Base-by-base conservation (phyloP, 1,140 invertebrate genomes). In the Ganaspis sp. region DNA sequence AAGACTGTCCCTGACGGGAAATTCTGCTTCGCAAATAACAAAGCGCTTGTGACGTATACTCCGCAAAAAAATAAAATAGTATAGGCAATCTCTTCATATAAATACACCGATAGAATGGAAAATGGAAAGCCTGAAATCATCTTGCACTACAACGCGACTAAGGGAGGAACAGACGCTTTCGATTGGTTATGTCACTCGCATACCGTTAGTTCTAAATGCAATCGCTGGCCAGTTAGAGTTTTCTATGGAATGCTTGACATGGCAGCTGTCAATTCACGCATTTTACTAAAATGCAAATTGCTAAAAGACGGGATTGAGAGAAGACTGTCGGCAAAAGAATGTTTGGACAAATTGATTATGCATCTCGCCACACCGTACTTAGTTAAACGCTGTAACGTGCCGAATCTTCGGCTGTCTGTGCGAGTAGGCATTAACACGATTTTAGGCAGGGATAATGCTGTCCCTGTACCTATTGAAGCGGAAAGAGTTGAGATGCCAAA, bases 161-260 rank as follows among this genome's bases (percentile, higher is more conserved):
- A 92, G 86, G 89, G 87, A 19, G 90, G 86, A 6, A 92, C 92
- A 0, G 91, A 92, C 79, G 85, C 80, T 15, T 85, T 92, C 17
- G 88, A 92, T 81, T 86, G 91, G 83, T 87, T 92, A 85, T 87
- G 84, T 74, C 81, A 84, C 8, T 80, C 75, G 17, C 87, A 87
- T 76, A 87, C 81, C 26, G 83, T 74, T 19, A 69, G 72, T 11
- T 64, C 87, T 34, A 89, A 85, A 73, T 88, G 84, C 5, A 81
- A 80, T 15, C 76, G 88, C 45, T 90, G 89, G 89, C 87, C 90
- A 42, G 76, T 89, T 72, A 11, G 79, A 15, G 49, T 82, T 69
- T 82, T 79, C 21, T 74, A 69, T 17, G 76, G 71, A 0, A 82
- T 82, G 26, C 74, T 82, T n/a, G 74, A 80, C 49, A 73, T 72